Evolutionary conservation across 1,140 invertebrate genomes (phyloP), one percentile per base, ranked within the genome.

Genomic region (Paramacrobiotus metropolitanus): DNA sequence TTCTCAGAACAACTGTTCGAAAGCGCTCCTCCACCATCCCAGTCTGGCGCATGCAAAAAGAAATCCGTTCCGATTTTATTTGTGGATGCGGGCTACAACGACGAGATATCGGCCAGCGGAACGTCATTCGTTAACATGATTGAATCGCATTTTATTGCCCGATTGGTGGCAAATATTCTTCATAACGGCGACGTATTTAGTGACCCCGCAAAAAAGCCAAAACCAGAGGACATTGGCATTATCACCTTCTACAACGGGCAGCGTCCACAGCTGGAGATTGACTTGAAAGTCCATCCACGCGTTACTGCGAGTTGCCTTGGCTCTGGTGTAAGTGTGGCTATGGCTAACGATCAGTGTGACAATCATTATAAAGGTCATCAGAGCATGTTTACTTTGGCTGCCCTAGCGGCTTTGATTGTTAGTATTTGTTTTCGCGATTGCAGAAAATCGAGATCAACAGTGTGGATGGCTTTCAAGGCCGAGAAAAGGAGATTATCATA

Each of bases 61-160:
- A n/a, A n/a, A n/a, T n/a, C n/a, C n/a, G n/a, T 92, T 63, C 95
- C 95, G 0, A 96, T 98, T 89, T 94, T 98, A 74, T 99, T 99
- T 72, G 90, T 94, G 0, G 96, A 90, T 0, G 86, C 88, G 66
- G 67, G 73, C 70, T 94, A 95, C 0, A 90, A 96, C 70, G 95
- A 99, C 71, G 95, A 99, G 76, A 97, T 99, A 28, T 90, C 92
- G 9, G 89, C 89, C 0, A 93, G 88, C 1, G 95, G 95, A 30
- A 99, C 95, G 0, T 97, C 93, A 1, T 99, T 97, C 72, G 76
- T 99, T 9, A 99, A 99, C 74, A 73, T 74, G 64, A 97, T 94
- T 0, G 95, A 99, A 75, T 93, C 95, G 0, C 84, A 92, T 0
- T 94, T 94, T 72, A 94, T 98, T 1, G 95, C 98, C 72, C 97